Base-by-base conservation (phyloP, 2,113 vertebrate species). In the Eublepharis macularius region DNA sequence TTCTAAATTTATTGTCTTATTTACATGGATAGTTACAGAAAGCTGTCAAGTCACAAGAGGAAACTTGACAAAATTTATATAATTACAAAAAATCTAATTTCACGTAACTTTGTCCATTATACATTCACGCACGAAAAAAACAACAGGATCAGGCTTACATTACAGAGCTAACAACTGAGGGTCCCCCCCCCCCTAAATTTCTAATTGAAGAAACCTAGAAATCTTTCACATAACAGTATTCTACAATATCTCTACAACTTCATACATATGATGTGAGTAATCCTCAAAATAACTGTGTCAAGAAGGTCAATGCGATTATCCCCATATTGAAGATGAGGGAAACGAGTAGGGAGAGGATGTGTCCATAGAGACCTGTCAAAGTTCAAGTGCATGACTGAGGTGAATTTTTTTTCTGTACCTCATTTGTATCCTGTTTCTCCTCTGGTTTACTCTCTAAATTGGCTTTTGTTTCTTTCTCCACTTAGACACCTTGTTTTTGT, bases 1-100 rank as follows among this genome's bases (percentile, higher is more conserved):
- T 96, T 92, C 94, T 95, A 95, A 95, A 96, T 96, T 96, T 96
- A 96, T 96, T 96, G 95, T 96, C 95, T 95, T 96, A 95, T 97
- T 96, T 96, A 95, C 90, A 87, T 82, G 91, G 92, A 94, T 92
- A 93, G 91, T 93, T 94, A 95, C 85, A 89, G 21, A 84, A 88
- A 88, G 92, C 95, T 93, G 93, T 92, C 90, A 95, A 94, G 95
- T 93, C 89, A 92, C 84, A 74, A 73, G 85, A 85, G 92, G 88
- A 95, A 95, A 95, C 86, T 94, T 94, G 81, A 91, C 86, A 95
- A 94, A 94, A 94, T 93, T 89, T 72, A 79, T 90, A 90, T 89
- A 90, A 95, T 95, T 93, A 95, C 85, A 83, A 68, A 85, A 83
- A 90, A 77, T 68, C 89, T 81, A 86, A 81, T 93, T 83, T 65